Evolutionary conservation across 2,888 invertebrate genomes (phyloP).

Genomic region (Eremobia ochroleuca): DNA sequence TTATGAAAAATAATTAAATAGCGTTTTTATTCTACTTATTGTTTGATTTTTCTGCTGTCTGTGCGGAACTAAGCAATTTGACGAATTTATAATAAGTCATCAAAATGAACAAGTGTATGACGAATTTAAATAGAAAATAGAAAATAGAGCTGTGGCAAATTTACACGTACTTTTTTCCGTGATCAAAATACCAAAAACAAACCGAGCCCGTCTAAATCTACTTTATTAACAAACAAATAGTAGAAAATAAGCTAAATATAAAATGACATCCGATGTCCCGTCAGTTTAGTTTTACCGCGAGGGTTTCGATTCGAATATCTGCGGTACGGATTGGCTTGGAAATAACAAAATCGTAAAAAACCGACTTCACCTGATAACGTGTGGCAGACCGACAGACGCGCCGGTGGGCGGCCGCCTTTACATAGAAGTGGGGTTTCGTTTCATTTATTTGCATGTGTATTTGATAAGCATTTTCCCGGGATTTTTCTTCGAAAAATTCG

Average conservation of each 20-base stretch:
- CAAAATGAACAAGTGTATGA: too few relatives aligned
- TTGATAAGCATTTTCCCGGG: too few relatives aligned
- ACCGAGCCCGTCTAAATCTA: background rate
- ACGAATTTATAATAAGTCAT: too few relatives aligned
- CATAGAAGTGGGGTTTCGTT: conserved; percentile 59
- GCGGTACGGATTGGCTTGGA: conserved; percentile 68
- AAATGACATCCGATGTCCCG: conserved; percentile 42
- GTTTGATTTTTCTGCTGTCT: too few relatives aligned
- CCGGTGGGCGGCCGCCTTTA: conserved; percentile 52
- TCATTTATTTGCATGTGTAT: background rate
- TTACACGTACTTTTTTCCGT: too few relatives aligned
- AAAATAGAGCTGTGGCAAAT: too few relatives aligned
- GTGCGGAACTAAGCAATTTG: too few relatives aligned
- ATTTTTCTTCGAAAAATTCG: background rate
- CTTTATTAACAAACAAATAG: conserved; percentile 11
- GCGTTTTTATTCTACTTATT: too few relatives aligned
- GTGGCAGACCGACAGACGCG: conserved; percentile 77
- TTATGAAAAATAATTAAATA: too few relatives aligned
- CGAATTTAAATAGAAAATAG: too few relatives aligned
- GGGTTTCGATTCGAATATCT: conserved; percentile 46
- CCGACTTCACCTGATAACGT: conserved; percentile 75
- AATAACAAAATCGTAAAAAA: conserved; percentile 76
- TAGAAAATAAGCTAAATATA: conserved; percentile 23
- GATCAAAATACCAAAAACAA: background rate
- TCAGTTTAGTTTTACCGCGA: conserved; percentile 53